A percentile compares a stretch with the other conserved stretches of the same genome.
These are phyloP conservation scores for Halcyon badia DNA, from an alignment of 2,797 vertebrate genomes.

Conservation along the genomic window DNA sequence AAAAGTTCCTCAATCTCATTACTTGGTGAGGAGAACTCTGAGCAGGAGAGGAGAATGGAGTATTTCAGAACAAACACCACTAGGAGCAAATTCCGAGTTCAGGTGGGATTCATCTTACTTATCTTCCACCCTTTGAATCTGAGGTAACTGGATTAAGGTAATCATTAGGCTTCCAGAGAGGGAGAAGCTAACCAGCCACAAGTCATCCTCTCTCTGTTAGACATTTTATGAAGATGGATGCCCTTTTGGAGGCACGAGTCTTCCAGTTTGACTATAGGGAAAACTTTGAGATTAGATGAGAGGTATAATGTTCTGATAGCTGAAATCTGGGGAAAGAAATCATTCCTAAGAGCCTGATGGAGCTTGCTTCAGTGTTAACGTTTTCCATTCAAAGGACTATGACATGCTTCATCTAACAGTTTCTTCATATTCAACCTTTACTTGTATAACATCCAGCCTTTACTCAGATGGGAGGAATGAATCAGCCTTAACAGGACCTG, in stretches of 20 bases:
- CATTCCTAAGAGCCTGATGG: not conserved
- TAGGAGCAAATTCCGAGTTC: not conserved
- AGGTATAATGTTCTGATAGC: not conserved
- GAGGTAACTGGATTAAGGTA: not conserved
- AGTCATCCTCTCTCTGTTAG: not conserved
- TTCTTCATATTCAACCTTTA: not conserved
- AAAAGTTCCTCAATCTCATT: not conserved
- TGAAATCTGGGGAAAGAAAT: not conserved
- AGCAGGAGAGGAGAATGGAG: not conserved
- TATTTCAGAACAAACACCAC: not conserved
- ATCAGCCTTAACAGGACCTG: not conserved
- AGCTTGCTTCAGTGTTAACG: not conserved
- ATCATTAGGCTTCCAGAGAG: not conserved
- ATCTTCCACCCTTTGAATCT: not conserved
- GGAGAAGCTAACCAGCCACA: not conserved
- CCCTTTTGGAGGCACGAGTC: not conserved
- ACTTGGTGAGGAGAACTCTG: not conserved
- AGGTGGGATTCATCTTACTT: not conserved
- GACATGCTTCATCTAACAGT: not conserved
- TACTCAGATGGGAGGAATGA: not conserved
- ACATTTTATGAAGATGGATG: not conserved
- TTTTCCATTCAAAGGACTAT: not conserved
- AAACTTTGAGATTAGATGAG: not conserved
- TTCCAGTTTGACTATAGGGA: not conserved
- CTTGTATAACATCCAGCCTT: not conserved